These are phyloP conservation scores for Atopsyche davidsoni DNA, from an alignment of 1,140 invertebrate species.

Conservation along the genomic window DNA sequence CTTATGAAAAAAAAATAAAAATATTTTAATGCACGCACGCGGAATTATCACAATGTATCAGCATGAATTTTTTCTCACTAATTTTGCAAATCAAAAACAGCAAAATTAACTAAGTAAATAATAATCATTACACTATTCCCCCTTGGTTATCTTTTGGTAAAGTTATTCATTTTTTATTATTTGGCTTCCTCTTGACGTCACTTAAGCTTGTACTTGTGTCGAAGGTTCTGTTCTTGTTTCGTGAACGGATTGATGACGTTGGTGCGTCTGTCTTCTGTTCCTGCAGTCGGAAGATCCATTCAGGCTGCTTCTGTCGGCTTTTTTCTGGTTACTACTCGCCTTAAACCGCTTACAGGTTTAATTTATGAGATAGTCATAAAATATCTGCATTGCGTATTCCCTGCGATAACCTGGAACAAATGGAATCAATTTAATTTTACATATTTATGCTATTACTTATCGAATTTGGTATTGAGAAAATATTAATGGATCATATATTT, in stretches of 20 bases:
- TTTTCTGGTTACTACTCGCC: background rate
- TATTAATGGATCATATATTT: background rate
- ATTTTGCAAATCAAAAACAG: too few relatives aligned
- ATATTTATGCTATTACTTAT: background rate
- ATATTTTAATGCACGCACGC: too few relatives aligned
- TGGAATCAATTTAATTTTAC: background rate
- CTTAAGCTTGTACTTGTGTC: background rate
- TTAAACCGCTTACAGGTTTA: background rate
- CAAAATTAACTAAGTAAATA: too few relatives aligned
- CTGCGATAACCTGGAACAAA: too few relatives aligned
- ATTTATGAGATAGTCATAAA: background rate
- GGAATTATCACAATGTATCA: too few relatives aligned
- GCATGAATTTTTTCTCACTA: too few relatives aligned
- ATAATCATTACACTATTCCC: too few relatives aligned
- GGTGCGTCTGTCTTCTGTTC: background rate
- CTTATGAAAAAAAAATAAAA: too few relatives aligned
- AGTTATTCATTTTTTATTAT: conserved; percentile 7
- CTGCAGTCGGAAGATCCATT: conserved; percentile 1
- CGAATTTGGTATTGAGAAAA: background rate
- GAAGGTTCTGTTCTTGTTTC: background rate
- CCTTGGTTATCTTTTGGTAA: conserved; percentile 25
- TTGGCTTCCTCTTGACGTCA: background rate
- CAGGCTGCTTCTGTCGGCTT: background rate
- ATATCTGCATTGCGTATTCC: too few relatives aligned
- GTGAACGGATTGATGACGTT: background rate